Percentiles rank a stretch among this genome's conserved stretches.
Conservation (phyloP, 2,113 vertebrate species). For the Sus scrofa region DNA sequence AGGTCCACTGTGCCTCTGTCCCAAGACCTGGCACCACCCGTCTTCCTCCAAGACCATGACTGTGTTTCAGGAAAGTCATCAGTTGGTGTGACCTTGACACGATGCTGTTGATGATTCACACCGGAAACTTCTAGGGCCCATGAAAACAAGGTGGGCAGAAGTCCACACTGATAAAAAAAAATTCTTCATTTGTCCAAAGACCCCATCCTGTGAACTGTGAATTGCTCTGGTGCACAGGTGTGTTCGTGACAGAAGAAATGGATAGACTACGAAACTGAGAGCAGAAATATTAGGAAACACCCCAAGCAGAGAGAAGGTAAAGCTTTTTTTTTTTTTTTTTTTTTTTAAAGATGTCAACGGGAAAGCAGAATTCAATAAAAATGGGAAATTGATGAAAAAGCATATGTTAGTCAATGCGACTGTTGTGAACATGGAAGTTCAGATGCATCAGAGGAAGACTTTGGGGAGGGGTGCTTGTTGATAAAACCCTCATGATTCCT, state of each 20-base stretch:
- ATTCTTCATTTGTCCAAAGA: background rate
- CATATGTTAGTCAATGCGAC: background rate
- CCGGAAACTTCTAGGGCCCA: background rate
- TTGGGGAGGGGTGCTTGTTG: background rate
- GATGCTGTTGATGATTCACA: rapidly evolving
- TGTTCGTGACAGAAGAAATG: background rate
- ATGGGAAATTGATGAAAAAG: background rate
- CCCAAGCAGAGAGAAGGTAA: background rate
- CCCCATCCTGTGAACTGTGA: background rate
- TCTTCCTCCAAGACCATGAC: background rate
- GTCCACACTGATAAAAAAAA: background rate
- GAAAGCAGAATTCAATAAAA: background rate
- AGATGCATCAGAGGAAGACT: background rate
- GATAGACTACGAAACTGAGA: background rate
- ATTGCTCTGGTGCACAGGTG: background rate
- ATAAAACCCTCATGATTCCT: rapidly evolving
- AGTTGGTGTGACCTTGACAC: rapidly evolving
- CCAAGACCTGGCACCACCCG: background rate
- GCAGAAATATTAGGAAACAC: background rate
- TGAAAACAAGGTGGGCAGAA: rapidly evolving
- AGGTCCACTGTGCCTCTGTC: background rate
- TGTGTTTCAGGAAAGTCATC: background rate
- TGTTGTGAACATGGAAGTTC: background rate
- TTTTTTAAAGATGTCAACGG: background rate
- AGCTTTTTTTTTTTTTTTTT: too few species aligned